Evolutionary conservation across 2,113 vertebrate genomes (phyloP).

Genomic region (Monopterus albus): DNA sequence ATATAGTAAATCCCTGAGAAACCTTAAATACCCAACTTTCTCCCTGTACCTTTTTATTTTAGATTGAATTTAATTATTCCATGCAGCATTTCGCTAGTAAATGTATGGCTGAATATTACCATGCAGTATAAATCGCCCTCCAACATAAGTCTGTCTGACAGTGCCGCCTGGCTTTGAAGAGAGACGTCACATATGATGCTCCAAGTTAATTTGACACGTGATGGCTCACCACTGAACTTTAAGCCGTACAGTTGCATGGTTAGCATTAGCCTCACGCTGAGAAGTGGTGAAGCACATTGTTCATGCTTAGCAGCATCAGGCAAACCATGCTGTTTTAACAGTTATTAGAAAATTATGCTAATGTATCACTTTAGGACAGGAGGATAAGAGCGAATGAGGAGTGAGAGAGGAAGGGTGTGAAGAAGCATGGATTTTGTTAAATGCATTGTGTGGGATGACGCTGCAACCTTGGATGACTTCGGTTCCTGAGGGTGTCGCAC

Average conservation of each 20-base stretch:
- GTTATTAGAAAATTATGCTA: not conserved
- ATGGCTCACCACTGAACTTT: constrained; percentile 47
- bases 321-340: not conserved
- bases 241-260: not conserved
- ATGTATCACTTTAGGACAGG: constrained; percentile 10
- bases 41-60: not conserved
- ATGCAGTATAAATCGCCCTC: constrained; percentile 26
- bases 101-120: constrained; percentile 2
- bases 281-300: constrained; percentile 6
- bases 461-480: constrained; percentile 26
- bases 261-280: not conserved
- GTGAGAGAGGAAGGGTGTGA: not conserved
- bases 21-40: not conserved
- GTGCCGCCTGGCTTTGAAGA: constrained; percentile 49
- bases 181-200: constrained; percentile 54
- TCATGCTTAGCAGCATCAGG: constrained; percentile 15
- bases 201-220: constrained; percentile 56
- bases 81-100: not conserved
- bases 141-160: constrained; percentile 48
- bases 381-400: not conserved
- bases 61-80: constrained; percentile 4
- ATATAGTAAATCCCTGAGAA: not conserved
- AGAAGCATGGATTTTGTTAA: not conserved
- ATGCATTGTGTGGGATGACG: constrained; percentile 24
- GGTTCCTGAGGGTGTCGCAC: constrained; percentile 14